A percentile compares a stretch with the other conserved stretches of the same genome.
These are phyloP conservation scores for Incurvaria masculella DNA, from an alignment of 2,888 invertebrate genomes.

Conservation along the genomic window DNA sequence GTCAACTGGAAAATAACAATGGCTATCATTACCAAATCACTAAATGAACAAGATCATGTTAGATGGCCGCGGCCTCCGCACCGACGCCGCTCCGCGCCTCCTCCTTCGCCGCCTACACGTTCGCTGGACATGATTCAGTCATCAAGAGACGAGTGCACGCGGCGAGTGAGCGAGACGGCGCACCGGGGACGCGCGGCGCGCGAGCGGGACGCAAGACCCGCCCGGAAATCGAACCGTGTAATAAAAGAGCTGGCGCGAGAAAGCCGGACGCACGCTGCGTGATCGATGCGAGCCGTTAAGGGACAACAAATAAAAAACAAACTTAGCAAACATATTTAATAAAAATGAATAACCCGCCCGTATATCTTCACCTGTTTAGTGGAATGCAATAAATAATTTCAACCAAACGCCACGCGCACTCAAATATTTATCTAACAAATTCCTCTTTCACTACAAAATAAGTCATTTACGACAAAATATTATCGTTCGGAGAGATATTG, in stretches of 20 bases:
- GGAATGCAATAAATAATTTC: constrained; percentile 57
- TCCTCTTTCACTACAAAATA: constrained; percentile 50
- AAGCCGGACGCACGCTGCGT: constrained; percentile 52
- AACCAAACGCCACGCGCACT: constrained; percentile 54
- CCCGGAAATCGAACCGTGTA: constrained; percentile 42
- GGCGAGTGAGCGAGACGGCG: not conserved
- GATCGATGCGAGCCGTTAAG: constrained; percentile 43
- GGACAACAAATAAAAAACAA: constrained; percentile 52
- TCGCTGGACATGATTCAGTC: not conserved
- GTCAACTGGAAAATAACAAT: too few species aligned
- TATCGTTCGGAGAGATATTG: constrained; percentile 18
- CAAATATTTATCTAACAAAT: constrained; percentile 11
- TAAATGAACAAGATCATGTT: not conserved
- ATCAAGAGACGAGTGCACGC: not conserved
- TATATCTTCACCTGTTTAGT: constrained; percentile 58
- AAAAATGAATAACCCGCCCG: constrained; percentile 52
- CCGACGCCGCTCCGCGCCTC: not conserved
- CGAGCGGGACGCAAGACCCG: constrained; percentile 9
- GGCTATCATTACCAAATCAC: not conserved
- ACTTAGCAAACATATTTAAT: constrained; percentile 56
- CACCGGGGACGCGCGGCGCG: not conserved
- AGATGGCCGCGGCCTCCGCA: not conserved
- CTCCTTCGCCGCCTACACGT: too few species aligned
- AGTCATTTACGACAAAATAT: constrained; percentile 45
- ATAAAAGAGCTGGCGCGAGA: constrained; percentile 47